Evolutionary conservation across 2,797 vertebrate genomes (phyloP).

Genomic region (Mormyrops boulengeri): DNA sequence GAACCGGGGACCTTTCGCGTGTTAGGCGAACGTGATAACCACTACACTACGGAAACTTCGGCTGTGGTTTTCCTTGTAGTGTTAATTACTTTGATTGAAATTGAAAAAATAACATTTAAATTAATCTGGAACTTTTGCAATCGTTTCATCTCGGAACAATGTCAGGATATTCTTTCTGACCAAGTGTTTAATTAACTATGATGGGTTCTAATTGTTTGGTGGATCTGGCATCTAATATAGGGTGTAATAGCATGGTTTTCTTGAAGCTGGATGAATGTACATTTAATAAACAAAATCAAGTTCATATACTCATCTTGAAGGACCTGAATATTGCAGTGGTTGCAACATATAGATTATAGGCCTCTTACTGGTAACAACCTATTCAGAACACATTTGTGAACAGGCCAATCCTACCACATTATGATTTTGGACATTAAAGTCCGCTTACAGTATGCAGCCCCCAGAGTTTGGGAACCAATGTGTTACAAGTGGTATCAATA

Average conservation of each 20-base stretch:
- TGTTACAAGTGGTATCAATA: neutral
- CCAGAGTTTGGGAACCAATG: neutral
- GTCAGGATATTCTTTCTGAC: neutral
- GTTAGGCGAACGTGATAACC: neutral
- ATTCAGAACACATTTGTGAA: neutral
- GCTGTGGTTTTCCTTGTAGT: accelerated
- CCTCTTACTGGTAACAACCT: neutral
- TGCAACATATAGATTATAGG: neutral
- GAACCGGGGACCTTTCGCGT: neutral
- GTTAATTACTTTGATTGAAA: neutral
- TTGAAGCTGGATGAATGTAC: neutral
- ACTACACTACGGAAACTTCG: neutral
- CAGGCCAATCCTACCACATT: neutral
- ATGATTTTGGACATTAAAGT: neutral
- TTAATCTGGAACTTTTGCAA: neutral
- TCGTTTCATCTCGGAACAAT: neutral
- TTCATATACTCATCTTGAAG: neutral
- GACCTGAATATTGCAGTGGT: neutral
- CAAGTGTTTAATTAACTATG: neutral
- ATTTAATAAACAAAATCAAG: neutral
- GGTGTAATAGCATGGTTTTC: neutral
- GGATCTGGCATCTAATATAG: neutral
- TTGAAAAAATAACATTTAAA: neutral
- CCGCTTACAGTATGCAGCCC: neutral
- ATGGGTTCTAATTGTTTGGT: neutral